phyloP scores from a whole-genome alignment of 2,888 invertebrate species.

The Lochmaea crataegi region DNA sequence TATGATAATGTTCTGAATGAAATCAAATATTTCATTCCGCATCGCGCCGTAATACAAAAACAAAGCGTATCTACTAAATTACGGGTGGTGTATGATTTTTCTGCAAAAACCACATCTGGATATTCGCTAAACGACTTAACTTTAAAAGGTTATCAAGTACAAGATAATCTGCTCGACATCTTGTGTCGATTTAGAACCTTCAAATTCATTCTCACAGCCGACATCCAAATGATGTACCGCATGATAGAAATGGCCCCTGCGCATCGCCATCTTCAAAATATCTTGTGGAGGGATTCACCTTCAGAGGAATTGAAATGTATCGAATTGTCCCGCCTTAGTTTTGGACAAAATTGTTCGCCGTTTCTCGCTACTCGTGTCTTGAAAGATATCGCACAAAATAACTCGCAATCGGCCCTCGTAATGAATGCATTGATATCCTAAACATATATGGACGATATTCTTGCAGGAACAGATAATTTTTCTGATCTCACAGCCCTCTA shows the following conservation, averaged over 20 bases:
- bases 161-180: slow-evolving; percentile 32
- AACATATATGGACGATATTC: background rate
- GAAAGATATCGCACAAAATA: background rate
- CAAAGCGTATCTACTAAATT: slow-evolving; percentile 32
- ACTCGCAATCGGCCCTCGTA: background rate
- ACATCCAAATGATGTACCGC: slow-evolving; percentile 29
- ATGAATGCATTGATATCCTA: background rate
- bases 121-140: slow-evolving; percentile 21
- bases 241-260: background rate
- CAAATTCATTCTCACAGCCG: slow-evolving; percentile 31
- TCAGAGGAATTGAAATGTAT: too few species aligned
- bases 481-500: background rate
- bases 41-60: slow-evolving; percentile 36
- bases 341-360: background rate
- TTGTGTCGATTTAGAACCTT: slow-evolving; percentile 23
- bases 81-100: slow-evolving; percentile 36
- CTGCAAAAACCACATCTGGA: slow-evolving; percentile 19
- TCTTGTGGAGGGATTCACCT: background rate
- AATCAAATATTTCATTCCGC: slow-evolving; percentile 34
- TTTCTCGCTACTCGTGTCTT: background rate
- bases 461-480: background rate
- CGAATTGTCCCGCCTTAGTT: background rate
- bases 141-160: slow-evolving; percentile 22
- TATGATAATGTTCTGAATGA: too few species aligned
- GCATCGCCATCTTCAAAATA: background rate